These are phyloP conservation scores for Pterobdella sp. DNA, from an alignment of 2,888 invertebrate species.

Conservation along the genomic window DNA sequence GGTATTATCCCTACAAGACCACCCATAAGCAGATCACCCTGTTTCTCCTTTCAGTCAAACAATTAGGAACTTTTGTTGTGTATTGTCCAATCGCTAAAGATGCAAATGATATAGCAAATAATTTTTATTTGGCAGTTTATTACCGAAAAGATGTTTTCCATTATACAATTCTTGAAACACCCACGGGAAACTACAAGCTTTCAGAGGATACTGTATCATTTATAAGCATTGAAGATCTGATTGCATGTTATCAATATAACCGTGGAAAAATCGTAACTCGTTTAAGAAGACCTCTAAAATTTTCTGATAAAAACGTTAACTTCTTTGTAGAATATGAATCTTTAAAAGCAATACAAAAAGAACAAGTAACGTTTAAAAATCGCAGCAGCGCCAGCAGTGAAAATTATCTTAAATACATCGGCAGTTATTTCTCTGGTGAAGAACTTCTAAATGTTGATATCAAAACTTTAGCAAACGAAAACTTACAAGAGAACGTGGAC, in stretches of 20 bases:
- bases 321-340: neutral
- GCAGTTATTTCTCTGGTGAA: neutral
- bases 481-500: constrained; percentile 25
- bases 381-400: neutral
- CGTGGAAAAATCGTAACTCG: neutral
- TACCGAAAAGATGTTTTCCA: constrained; percentile 9
- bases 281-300: neutral
- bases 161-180: constrained; percentile 5
- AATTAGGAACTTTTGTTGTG: neutral
- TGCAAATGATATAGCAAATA: neutral
- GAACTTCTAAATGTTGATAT: neutral
- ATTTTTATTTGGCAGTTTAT: neutral
- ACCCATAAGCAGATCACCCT: neutral
- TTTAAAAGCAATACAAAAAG: neutral
- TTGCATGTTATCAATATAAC: neutral
- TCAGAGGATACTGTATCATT: constrained; percentile 6
- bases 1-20: constrained; percentile 13
- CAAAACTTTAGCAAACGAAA: neutral
- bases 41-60: constrained; percentile 7
- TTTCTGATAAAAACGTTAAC: neutral
- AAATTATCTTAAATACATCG: neutral
- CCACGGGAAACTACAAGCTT: constrained; percentile 2
- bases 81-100: neutral
- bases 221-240: neutral
- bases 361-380: neutral